phyloP scores from a whole-genome alignment of 1,140 invertebrate species.

The Ips nitidus region DNA sequence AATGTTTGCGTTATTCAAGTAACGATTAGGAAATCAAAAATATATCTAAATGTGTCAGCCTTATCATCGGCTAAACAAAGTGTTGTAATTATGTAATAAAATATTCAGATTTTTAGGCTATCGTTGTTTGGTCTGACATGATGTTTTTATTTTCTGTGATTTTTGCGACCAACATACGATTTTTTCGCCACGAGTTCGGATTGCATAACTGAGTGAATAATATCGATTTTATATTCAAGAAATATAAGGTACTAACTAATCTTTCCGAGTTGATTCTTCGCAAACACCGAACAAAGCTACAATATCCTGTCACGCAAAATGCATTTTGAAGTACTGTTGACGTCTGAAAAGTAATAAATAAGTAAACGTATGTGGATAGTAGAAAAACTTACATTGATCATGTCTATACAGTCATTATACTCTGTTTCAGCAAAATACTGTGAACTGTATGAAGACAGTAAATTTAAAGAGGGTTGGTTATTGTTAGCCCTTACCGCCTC shows the following conservation, averaged over 20 bases:
- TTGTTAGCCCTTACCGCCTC: constrained; percentile 34
- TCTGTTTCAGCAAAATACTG: constrained; percentile 37
- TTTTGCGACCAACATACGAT: too few relatives aligned
- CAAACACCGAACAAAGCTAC: constrained; percentile 59
- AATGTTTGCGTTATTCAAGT: constrained; percentile 3
- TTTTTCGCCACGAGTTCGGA: too few relatives aligned
- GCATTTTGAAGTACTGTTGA: constrained; percentile 9
- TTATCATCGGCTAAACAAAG: constrained; percentile 12
- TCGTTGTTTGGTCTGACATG: too few relatives aligned
- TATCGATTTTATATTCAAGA: constrained; percentile 5
- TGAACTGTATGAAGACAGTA: constrained; percentile 30
- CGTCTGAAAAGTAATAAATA: neutral
- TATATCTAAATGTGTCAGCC: constrained; percentile 19
- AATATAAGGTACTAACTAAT: constrained; percentile 51
- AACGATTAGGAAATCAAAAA: constrained; percentile 12
- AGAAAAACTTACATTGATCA: constrained; percentile 35
- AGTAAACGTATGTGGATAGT: constrained; percentile 3
- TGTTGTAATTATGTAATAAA: neutral
- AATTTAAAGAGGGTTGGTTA: constrained; percentile 38
- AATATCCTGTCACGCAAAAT: constrained; percentile 57
- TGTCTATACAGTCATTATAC: constrained; percentile 33
- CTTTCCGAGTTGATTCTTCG: constrained; percentile 57
- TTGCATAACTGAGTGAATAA: too few relatives aligned
- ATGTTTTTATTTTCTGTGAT: too few relatives aligned
- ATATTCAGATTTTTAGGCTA: neutral